These are phyloP conservation scores for Neogale vison DNA, from an alignment of 2,113 vertebrate species.

Conservation along the genomic window DNA sequence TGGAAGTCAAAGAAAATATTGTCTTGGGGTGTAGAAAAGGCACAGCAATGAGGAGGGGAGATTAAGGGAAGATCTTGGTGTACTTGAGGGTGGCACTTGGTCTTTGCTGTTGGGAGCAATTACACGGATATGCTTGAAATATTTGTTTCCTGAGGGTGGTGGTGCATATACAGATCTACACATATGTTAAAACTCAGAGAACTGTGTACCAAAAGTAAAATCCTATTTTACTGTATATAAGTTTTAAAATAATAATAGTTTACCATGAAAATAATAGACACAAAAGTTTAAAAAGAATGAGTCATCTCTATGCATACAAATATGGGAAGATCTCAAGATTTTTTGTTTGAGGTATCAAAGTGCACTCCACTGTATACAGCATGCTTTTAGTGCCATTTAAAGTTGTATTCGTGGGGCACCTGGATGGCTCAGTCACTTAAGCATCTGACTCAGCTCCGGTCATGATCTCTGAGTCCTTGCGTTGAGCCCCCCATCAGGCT, in stretches of 20 bases:
- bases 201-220: neutral
- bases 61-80: neutral
- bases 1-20: neutral
- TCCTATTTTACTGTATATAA: neutral
- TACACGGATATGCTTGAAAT: neutral
- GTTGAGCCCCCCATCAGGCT: neutral
- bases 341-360: neutral
- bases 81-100: neutral
- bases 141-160: neutral
- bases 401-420: neutral
- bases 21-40: neutral
- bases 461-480: neutral
- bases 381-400: neutral
- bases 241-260: slow-evolving; percentile 25
- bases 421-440: neutral
- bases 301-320: neutral
- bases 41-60: neutral
- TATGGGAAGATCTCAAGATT: neutral
- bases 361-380: neutral
- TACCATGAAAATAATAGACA: neutral
- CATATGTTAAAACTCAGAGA: neutral
- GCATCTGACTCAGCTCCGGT: neutral
- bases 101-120: neutral
- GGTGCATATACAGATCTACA: neutral
- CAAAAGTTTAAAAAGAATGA: neutral